Evolutionary conservation across 2,888 invertebrate species (phyloP).

Genomic region (Pachliopta kotzebuea): DNA sequence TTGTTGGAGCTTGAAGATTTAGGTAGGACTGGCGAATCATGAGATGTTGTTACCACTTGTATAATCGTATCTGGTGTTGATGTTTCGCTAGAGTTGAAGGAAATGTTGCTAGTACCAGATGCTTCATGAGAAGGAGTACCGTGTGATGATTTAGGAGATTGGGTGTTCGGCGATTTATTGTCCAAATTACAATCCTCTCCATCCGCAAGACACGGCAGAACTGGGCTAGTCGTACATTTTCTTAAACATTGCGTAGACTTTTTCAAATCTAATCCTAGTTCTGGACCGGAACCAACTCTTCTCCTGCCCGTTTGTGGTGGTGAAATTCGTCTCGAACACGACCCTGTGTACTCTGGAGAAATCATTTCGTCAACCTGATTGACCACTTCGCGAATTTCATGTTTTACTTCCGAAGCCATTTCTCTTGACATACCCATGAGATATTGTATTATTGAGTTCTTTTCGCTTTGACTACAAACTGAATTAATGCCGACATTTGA

Average conservation of each 20-base stretch:
- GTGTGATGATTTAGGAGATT: slow-evolving; percentile 69
- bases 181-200: slow-evolving; percentile 56
- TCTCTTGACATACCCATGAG: slow-evolving; percentile 88
- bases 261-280: slow-evolving; percentile 64
- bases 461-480: slow-evolving; percentile 82
- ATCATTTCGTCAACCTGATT: slow-evolving; percentile 87
- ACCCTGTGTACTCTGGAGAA: slow-evolving; percentile 69
- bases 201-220: slow-evolving; percentile 52
- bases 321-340: slow-evolving; percentile 64
- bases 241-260: slow-evolving; percentile 51
- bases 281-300: slow-evolving; percentile 70
- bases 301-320: slow-evolving; percentile 68
- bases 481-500: slow-evolving; percentile 72
- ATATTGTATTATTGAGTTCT: slow-evolving; percentile 87
- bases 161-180: slow-evolving; percentile 56
- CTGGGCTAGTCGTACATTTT: slow-evolving; percentile 74
- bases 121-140: slow-evolving; percentile 68
- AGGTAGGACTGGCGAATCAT: slow-evolving; percentile 65
- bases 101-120: slow-evolving; percentile 70
- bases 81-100: slow-evolving; percentile 77
- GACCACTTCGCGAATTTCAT: slow-evolving; percentile 87
- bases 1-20: slow-evolving; percentile 80
- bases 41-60: slow-evolving; percentile 65
- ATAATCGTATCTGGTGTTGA: slow-evolving; percentile 77
- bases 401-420: slow-evolving; percentile 90